Conservation (phyloP, 2,888 invertebrate genomes). For the Brachypterus glaber region DNA sequence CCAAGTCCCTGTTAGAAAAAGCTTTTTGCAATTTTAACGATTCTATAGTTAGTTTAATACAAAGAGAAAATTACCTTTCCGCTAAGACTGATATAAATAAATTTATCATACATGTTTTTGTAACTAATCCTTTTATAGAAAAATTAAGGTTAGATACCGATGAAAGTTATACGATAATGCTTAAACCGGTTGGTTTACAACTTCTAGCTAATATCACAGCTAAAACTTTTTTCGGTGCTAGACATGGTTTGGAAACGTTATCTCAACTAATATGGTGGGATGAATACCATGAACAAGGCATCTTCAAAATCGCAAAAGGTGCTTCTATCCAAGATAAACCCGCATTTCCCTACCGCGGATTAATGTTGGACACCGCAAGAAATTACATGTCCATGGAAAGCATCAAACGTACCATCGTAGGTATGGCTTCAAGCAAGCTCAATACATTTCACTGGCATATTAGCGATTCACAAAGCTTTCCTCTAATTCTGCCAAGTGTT, state of each 20-base stretch:
- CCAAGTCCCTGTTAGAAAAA: slow-evolving; percentile 41
- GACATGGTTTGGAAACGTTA: slow-evolving; percentile 68
- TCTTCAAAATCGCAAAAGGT: slow-evolving; percentile 55
- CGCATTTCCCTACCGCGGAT: slow-evolving; percentile 68
- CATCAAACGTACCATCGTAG: slow-evolving; percentile 67
- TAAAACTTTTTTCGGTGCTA: slow-evolving; percentile 64
- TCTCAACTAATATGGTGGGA: slow-evolving; percentile 77
- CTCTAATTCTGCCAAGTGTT: slow-evolving; percentile 64
- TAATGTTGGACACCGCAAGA: slow-evolving; percentile 84
- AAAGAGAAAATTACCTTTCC: slow-evolving; percentile 23
- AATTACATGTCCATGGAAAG: slow-evolving; percentile 73
- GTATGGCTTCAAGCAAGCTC: slow-evolving; percentile 81
- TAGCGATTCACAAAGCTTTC: slow-evolving; percentile 88
- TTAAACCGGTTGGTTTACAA: slow-evolving; percentile 41
- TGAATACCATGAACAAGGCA: slow-evolving; percentile 46
- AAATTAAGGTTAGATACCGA: slow-evolving; percentile 58
- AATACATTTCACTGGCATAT: slow-evolving; percentile 93
- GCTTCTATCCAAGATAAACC: slow-evolving; percentile 70
- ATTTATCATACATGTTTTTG: slow-evolving; percentile 45
- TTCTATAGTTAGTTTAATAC: slow-evolving; percentile 30
- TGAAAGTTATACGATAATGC: slow-evolving; percentile 62
- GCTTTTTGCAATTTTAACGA: slow-evolving; percentile 45
- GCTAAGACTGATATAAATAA: slow-evolving; percentile 31
- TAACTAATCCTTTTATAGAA: slow-evolving; percentile 41
- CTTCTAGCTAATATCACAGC: slow-evolving; percentile 55